A percentile compares a stretch with the other conserved stretches of the same genome.
phyloP scores from a whole-genome alignment of 2,797 vertebrate genomes.

The Notamacropus eugenii region DNA sequence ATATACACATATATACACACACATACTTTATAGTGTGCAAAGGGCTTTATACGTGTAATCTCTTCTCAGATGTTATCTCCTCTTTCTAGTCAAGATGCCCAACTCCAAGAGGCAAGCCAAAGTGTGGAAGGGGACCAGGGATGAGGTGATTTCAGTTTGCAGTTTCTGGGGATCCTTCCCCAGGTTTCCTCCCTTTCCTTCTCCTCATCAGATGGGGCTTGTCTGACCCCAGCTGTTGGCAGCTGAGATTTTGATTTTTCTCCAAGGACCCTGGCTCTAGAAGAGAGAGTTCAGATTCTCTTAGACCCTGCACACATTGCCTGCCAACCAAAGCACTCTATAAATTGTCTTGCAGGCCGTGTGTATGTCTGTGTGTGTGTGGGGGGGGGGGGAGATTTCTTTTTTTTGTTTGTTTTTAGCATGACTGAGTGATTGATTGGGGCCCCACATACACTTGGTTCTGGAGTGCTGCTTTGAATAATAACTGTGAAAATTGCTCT shows the following conservation, averaged over 20 bases:
- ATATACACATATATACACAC: too few species aligned
- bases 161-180: not conserved
- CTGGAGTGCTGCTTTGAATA: not conserved
- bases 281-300: not conserved
- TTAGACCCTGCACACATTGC: not conserved
- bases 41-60: not conserved
- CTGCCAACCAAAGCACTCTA: not conserved
- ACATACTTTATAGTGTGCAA: not conserved
- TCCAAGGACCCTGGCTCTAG: not conserved
- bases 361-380: too few species aligned
- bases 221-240: not conserved
- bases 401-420: not conserved
- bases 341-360: not conserved
- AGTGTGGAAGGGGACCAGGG: not conserved
- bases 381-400: too few species aligned
- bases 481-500: not conserved
- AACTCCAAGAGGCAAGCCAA: not conserved
- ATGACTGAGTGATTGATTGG: not conserved
- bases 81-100: not conserved
- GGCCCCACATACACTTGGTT: not conserved
- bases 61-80: not conserved
- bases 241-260: not conserved
- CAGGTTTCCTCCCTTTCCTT: not conserved
- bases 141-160: not conserved
- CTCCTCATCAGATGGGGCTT: not conserved